Conservation (phyloP, 2,888 invertebrate genomes). For the Tinea semifulvella region DNA sequence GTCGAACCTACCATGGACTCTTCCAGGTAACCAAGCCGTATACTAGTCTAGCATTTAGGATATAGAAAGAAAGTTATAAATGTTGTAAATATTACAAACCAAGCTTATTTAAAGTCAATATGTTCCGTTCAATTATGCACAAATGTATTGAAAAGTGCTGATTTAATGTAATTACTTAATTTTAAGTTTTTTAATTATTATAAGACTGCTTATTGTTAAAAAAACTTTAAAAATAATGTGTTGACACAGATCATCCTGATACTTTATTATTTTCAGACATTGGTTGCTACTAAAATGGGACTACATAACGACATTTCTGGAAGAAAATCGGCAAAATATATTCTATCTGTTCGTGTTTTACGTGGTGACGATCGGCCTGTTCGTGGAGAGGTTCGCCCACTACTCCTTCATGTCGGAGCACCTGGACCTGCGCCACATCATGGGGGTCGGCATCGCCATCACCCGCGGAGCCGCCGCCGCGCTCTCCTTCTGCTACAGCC, state of each 20-base stretch:
- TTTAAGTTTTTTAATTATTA: too few relatives aligned
- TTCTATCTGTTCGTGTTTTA: slow-evolving; percentile 95
- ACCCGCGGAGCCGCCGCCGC: slow-evolving; percentile 95
- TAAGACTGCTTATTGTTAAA: too few relatives aligned
- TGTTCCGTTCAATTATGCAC: too few relatives aligned
- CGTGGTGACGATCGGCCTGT: slow-evolving; percentile 92
- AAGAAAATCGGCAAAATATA: slow-evolving; percentile 95
- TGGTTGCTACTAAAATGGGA: slow-evolving; percentile 86
- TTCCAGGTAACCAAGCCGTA: slow-evolving; percentile 47
- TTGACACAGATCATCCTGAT: too few relatives aligned
- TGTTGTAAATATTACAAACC: too few relatives aligned
- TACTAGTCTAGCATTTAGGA: too few relatives aligned
- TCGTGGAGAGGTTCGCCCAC: slow-evolving; percentile 94
- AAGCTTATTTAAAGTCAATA: too few relatives aligned
- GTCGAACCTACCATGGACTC: slow-evolving; percentile 83
- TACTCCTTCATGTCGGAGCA: slow-evolving; percentile 97
- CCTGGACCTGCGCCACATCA: slow-evolving; percentile 92
- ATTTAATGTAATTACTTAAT: too few relatives aligned
- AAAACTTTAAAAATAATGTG: too few relatives aligned
- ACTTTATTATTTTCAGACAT: slow-evolving; percentile 65
- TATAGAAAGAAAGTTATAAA: too few relatives aligned
- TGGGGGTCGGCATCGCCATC: slow-evolving; percentile 97
- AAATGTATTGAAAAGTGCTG: too few relatives aligned
- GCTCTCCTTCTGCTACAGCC: slow-evolving; percentile 92
- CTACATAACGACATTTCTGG: slow-evolving; percentile 87